phyloP scores from a whole-genome alignment of 2,888 invertebrate genomes.

The Dynastes tityus region DNA sequence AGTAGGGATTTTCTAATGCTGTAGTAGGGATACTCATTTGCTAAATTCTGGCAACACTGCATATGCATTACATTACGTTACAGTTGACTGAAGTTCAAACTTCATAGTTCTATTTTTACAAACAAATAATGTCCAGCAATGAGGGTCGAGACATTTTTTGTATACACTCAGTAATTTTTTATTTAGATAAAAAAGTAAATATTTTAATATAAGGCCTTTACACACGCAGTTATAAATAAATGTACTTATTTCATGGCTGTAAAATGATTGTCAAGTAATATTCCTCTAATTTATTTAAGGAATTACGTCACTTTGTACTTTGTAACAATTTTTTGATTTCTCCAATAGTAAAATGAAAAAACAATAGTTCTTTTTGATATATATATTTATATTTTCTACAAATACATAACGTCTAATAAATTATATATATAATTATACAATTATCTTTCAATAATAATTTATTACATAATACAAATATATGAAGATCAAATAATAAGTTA shows the following conservation, averaged over 20 bases:
- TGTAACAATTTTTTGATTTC: not conserved
- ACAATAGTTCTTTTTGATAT: constrained; percentile 6
- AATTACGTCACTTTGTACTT: not conserved
- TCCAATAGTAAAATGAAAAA: not conserved
- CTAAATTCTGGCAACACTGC: no score
- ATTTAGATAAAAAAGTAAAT: not conserved
- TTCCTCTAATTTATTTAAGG: no score
- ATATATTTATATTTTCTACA: constrained; percentile 40
- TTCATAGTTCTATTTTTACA: no score
- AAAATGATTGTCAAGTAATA: no score
- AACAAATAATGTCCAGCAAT: no score
- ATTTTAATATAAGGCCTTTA: constrained; percentile 1
- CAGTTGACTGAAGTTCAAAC: no score
- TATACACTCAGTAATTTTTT: no score
- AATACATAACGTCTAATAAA: constrained; percentile 48
- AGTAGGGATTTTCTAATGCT: no score
- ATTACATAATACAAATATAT: not conserved
- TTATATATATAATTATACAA: constrained; percentile 39
- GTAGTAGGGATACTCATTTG: no score
- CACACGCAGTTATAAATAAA: not conserved
- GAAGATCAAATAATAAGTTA: constrained; percentile 9
- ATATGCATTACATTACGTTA: no score
- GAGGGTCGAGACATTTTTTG: no score
- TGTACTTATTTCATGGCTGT: not conserved
- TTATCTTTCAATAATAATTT: constrained; percentile 33